Evolutionary conservation across 2,888 invertebrate genomes (phyloP), one percentile per base, ranked within the genome.

Genomic region (Pimpla rufipes): DNA sequence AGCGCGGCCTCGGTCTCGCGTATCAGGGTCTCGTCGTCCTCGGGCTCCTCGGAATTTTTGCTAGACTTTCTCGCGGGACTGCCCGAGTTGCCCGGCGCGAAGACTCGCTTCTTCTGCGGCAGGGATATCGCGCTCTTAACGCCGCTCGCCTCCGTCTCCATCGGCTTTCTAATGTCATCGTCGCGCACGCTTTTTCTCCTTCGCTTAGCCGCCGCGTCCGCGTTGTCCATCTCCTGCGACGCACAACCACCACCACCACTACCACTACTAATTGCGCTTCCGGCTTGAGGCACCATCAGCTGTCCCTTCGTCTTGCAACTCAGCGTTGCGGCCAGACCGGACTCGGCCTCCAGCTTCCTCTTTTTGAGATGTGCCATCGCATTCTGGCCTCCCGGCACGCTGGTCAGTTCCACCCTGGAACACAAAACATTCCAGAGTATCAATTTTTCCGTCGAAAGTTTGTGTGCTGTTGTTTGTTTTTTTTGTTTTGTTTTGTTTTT

Each of bases 1-100:
- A 98, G 93, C 0, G 98, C 98, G 0, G 97, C 97, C 92, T 98
- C 98, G 2, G 98, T 98, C 93, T 98, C 98, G 70, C 97, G 95
- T 85, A 98, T 97, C 75, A 97, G 94, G 0, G 96, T 96, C 92
- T 98, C 98, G 90, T 97, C 97, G 88, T 97, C 97, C 88, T 96
- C 96, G 55, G 94, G 93, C 37, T 93, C 93, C 23, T 93, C 93
- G 40, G 88, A 88, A 85, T 93, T 92, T 81, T 93, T 93, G 64
- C 89, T 90, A 2, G 91, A 85, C 81, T 94, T 94, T 75, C 93
- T 91, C 23, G 93, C 93, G 1, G 94, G 93, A 85, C 93, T 94
- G 64, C 94, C 94, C 1, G 94, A 94, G 78, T 94, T 93, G 85
- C 87, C 93, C 85, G 88, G 93, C 87, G 87, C 92, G 92, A 87